Conservation (phyloP, 2,888 invertebrate species). For the Sinopyrophorus schimmeli region DNA sequence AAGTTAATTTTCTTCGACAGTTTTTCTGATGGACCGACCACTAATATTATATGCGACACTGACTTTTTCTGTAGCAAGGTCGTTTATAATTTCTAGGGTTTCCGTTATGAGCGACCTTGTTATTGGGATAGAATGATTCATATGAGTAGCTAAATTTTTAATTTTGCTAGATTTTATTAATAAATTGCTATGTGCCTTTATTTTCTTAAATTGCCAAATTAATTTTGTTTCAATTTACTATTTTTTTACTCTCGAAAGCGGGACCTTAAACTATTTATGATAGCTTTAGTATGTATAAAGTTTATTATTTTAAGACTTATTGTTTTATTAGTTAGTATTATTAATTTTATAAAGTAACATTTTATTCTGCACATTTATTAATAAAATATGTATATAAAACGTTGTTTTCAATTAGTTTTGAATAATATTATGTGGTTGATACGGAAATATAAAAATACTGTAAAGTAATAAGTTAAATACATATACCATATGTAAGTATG, state of each 20-base stretch:
- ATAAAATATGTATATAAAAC: slow-evolving; percentile 19
- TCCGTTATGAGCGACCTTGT: slow-evolving; percentile 22
- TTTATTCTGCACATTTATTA: slow-evolving; percentile 24
- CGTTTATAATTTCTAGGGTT: slow-evolving; percentile 11
- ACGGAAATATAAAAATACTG: too few relatives aligned
- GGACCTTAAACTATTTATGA: slow-evolving; percentile 15
- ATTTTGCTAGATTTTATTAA: slow-evolving; percentile 18
- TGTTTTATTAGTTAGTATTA: slow-evolving; percentile 24
- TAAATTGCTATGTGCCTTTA: slow-evolving; percentile 26
- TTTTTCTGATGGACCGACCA: slow-evolving; percentile 30
- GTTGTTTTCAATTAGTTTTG: too few relatives aligned
- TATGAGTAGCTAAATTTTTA: slow-evolving; percentile 15
- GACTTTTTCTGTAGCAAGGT: slow-evolving; percentile 17
- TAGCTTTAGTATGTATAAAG: slow-evolving; percentile 16
- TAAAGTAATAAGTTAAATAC: too few relatives aligned
- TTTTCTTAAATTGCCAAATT: slow-evolving; percentile 29
- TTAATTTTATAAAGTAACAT: slow-evolving; percentile 20
- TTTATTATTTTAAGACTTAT: slow-evolving; percentile 17
- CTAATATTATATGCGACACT: slow-evolving; percentile 13
- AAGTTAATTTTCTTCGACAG: too few relatives aligned
- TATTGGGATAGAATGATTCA: slow-evolving; percentile 16
- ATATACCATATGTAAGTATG: too few relatives aligned
- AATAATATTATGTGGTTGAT: too few relatives aligned
- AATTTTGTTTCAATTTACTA: slow-evolving; percentile 11
- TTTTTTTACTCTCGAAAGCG: too few relatives aligned